Percentiles rank a stretch among this genome's conserved stretches.
These are phyloP conservation scores for Tipula confusa DNA, from an alignment of 2,888 invertebrate species.

Conservation along the genomic window DNA sequence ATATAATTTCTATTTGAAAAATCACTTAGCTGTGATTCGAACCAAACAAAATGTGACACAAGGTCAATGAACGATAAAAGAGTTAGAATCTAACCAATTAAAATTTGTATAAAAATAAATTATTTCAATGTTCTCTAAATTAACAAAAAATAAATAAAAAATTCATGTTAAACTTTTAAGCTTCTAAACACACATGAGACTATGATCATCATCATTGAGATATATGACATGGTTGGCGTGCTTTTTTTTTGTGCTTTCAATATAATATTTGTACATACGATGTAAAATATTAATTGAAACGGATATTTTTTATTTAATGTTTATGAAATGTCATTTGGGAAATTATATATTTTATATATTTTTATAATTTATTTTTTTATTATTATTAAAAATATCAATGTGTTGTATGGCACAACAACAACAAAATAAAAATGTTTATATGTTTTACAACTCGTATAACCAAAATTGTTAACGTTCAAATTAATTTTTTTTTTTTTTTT, in stretches of 20 bases:
- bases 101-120: background rate
- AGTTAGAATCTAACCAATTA: background rate
- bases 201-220: background rate
- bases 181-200: conserved; percentile 6
- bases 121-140: conserved; percentile 14
- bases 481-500: background rate
- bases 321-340: conserved; percentile 25
- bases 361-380: too few species aligned
- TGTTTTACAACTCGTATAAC: background rate
- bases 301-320: conserved; percentile 25
- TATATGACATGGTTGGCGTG: background rate
- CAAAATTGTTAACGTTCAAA: background rate
- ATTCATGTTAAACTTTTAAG: background rate
- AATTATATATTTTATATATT: background rate
- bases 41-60: too few species aligned
- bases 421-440: background rate
- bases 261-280: background rate
- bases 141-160: background rate
- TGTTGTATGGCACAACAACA: background rate
- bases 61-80: too few species aligned
- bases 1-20: too few species aligned
- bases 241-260: background rate
- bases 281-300: conserved; percentile 12
- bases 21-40: too few species aligned
- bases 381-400: background rate